Base-by-base conservation (phyloP, 2,113 vertebrate species). In the Camelus dromedarius region DNA sequence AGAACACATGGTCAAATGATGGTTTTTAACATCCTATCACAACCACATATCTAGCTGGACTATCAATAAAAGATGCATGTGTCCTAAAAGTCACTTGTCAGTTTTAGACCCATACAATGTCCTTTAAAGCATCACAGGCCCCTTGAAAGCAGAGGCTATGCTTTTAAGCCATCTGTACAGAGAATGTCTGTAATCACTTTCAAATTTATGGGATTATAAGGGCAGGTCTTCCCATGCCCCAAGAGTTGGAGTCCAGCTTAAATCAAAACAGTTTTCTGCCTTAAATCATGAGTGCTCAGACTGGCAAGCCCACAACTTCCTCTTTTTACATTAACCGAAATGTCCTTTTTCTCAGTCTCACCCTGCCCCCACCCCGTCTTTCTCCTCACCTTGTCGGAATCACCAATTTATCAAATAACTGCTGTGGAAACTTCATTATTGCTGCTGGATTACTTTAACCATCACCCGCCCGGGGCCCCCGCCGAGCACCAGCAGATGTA, bases 361-460 rank as follows among this genome's bases (percentile, higher is more conserved):
- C 35, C 72, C 62, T 77, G 81, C 42, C 28, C 5, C 18, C 20
- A 5, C 22, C 48, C 58, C 0, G 4, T 77, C 32, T 84, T 80
- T 81, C 38, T 80, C 83, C 30, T 79, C 52, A 69, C 24, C 20
- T 54, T 67, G 38, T 70, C 20, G 81, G 54, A 97, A 80, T 60
- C 84, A 95, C 91, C 87, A 79, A n/a, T 79, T 86, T 96, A 84
- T 90, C 88, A 96, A 95, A 64, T 64, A 95, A 96, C 60, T 18
- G 28, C 79, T 79, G 42, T 35, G 87, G 87, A 81, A 95, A 77
- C 70, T 93, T 92, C 77, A 32, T 87, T 50, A 73, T 64, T 75
- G 58, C 77, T 77, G 64, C 76, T 50, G 0, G 46, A 95, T 92
- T 81, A 94, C 48, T 85, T 96, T 96, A 89, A 96, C 14, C 89